These are phyloP conservation scores for Epirrhoe alternata DNA, from an alignment of 2,888 invertebrate species.

Conservation along the genomic window DNA sequence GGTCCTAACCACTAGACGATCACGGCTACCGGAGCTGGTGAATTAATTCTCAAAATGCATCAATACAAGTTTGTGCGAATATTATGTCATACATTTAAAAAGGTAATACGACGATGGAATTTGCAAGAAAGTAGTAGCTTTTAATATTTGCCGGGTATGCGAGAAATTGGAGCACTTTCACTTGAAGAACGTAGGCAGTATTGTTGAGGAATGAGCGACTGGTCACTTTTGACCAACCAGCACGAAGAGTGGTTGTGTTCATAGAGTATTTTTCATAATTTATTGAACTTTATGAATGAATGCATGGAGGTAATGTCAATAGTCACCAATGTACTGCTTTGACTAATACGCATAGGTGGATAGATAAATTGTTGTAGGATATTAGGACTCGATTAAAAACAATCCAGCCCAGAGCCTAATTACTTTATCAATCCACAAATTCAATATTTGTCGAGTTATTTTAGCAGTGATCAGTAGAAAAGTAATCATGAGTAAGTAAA, in stretches of 20 bases:
- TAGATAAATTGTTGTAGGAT: no score
- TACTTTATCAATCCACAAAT: no score
- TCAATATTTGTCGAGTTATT: background rate
- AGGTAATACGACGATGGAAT: background rate
- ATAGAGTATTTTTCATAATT: no score
- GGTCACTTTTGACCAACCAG: background rate
- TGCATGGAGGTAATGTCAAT: no score
- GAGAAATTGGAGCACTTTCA: conserved; percentile 46
- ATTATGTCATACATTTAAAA: conserved; percentile 21
- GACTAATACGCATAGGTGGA: no score
- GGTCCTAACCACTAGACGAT: conserved; percentile 90
- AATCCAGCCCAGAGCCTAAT: no score
- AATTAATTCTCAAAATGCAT: conserved; percentile 20
- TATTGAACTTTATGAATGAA: no score
- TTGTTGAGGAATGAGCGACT: background rate
- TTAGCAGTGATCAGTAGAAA: background rate
- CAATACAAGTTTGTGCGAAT: conserved; percentile 13
- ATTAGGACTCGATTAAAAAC: no score
- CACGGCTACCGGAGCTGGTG: conserved; percentile 82
- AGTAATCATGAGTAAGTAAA: background rate
- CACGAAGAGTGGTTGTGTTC: background rate
- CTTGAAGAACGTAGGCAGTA: background rate
- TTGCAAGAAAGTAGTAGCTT: conserved; percentile 6
- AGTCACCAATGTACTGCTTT: no score
- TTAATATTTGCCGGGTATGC: conserved; percentile 23